A percentile compares a stretch with the other conserved stretches of the same genome.
These are phyloP conservation scores for Horisme vitalbata DNA, from an alignment of 2,888 invertebrate species.

Conservation along the genomic window DNA sequence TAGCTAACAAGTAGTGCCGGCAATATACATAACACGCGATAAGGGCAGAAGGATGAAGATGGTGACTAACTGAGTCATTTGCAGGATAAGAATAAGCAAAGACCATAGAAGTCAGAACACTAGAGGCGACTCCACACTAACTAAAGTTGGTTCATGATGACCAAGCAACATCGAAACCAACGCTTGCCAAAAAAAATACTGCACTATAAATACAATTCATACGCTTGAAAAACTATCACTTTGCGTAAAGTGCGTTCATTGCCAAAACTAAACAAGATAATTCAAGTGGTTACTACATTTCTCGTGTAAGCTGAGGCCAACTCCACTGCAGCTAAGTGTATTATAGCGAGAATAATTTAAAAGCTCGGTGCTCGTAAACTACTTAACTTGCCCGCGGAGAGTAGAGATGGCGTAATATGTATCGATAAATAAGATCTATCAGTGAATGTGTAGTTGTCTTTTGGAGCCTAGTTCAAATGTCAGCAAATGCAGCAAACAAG, in stretches of 20 bases:
- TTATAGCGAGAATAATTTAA: conserved; percentile 31
- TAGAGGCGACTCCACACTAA: too few relatives aligned
- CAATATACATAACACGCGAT: too few relatives aligned
- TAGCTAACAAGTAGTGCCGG: too few relatives aligned
- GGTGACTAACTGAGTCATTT: too few relatives aligned
- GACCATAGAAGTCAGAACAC: too few relatives aligned
- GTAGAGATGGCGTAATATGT: conserved; percentile 7
- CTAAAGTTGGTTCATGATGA: too few relatives aligned
- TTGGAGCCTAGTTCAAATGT: too few relatives aligned
- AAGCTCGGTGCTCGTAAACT: conserved; percentile 27
- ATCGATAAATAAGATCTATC: not conserved
- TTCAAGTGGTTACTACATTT: conserved; percentile 1
- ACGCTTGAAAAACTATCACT: conserved; percentile 2
- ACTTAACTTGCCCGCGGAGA: conserved; percentile 25
- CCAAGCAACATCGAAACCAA: too few relatives aligned
- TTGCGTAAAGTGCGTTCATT: conserved; percentile 1
- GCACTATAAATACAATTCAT: not conserved
- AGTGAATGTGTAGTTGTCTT: too few relatives aligned
- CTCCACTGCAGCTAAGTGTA: conserved; percentile 21
- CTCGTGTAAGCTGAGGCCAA: conserved; percentile 5
- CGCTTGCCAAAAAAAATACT: not conserved
- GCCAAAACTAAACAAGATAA: conserved; percentile 10
- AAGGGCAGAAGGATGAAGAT: too few relatives aligned
- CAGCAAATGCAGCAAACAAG: too few relatives aligned
- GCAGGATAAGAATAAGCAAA: too few relatives aligned